phyloP scores from a whole-genome alignment of 2,113 vertebrate species.

The Leptobrachium ailaonicum region DNA sequence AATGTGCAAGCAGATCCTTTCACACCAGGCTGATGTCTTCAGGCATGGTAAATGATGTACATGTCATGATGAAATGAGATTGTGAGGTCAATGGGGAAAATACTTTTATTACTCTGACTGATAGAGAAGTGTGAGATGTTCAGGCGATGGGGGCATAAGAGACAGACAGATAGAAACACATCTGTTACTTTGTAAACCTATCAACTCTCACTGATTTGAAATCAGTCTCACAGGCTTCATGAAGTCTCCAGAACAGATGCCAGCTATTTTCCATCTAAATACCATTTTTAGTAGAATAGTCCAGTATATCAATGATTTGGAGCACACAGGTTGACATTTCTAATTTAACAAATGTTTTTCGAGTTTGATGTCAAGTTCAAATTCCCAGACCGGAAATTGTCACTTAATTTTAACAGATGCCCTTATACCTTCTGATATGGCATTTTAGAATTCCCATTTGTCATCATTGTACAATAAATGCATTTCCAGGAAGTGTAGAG shows the following conservation, averaged over 20 bases:
- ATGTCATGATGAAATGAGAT: constrained; percentile 17
- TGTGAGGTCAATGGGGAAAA: constrained; percentile 10
- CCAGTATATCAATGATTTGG: background rate
- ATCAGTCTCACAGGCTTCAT: constrained; percentile 16
- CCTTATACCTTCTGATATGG: no score
- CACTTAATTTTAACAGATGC: no score
- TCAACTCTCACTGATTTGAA: constrained; percentile 4
- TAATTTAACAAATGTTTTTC: background rate
- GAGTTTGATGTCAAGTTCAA: no score
- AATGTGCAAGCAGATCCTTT: background rate
- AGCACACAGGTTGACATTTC: background rate
- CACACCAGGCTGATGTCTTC: constrained; percentile 2
- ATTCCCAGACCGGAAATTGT: no score
- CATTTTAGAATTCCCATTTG: no score
- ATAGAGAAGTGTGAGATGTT: constrained; percentile 9
- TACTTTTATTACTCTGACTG: constrained; percentile 19
- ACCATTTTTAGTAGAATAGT: background rate
- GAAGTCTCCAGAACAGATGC: constrained; percentile 17
- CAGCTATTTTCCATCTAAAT: constrained; percentile 18
- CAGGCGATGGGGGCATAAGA: constrained; percentile 18
- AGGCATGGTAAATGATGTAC: background rate
- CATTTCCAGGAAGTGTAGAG: no score
- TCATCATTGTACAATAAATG: no score
- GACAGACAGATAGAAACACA: constrained; percentile 11
- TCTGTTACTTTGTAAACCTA: constrained; percentile 36